A percentile compares a stretch with the other conserved stretches of the same genome.
phyloP scores from a whole-genome alignment of 2,113 vertebrate genomes.

The Baryphthengus martii region DNA sequence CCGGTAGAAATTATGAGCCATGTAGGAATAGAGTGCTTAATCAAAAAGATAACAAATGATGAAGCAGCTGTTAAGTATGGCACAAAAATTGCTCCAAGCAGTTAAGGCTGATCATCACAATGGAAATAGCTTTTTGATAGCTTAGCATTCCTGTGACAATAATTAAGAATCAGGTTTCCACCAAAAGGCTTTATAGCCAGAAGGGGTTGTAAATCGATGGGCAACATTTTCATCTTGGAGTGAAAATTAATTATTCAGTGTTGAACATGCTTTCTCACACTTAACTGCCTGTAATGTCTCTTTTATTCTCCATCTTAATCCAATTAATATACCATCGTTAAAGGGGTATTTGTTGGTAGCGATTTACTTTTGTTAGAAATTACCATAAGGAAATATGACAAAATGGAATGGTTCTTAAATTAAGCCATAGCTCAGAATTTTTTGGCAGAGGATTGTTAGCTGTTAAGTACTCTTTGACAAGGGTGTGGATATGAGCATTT shows the following conservation, averaged over 20 bases:
- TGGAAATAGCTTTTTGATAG: slow-evolving; percentile 75
- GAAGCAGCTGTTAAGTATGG: slow-evolving; percentile 76
- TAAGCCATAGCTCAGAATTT: not conserved
- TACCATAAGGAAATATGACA: slow-evolving; percentile 44
- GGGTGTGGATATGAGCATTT: slow-evolving; percentile 41
- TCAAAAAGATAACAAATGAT: slow-evolving; percentile 70
- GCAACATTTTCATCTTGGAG: slow-evolving; percentile 75
- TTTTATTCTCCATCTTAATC: slow-evolving; percentile 49
- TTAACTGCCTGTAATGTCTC: slow-evolving; percentile 54
- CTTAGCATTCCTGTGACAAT: slow-evolving; percentile 72
- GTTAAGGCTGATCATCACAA: slow-evolving; percentile 71
- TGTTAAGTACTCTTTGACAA: slow-evolving; percentile 47
- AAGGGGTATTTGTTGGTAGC: not conserved
- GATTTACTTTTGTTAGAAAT: slow-evolving; percentile 36
- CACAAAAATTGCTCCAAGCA: slow-evolving; percentile 61
- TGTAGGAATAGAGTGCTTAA: slow-evolving; percentile 40
- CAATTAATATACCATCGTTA: slow-evolving; percentile 51
- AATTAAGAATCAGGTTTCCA: slow-evolving; percentile 82
- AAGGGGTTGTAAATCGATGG: slow-evolving; percentile 81
- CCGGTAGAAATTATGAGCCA: not conserved
- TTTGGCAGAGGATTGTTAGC: slow-evolving; percentile 20
- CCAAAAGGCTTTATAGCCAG: slow-evolving; percentile 71
- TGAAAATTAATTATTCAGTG: slow-evolving; percentile 81
- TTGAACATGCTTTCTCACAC: slow-evolving; percentile 69
- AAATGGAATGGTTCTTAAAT: slow-evolving; percentile 40